Evolutionary conservation across 2,113 vertebrate genomes (phyloP).

Genomic region (Lamprotornis superbus): DNA sequence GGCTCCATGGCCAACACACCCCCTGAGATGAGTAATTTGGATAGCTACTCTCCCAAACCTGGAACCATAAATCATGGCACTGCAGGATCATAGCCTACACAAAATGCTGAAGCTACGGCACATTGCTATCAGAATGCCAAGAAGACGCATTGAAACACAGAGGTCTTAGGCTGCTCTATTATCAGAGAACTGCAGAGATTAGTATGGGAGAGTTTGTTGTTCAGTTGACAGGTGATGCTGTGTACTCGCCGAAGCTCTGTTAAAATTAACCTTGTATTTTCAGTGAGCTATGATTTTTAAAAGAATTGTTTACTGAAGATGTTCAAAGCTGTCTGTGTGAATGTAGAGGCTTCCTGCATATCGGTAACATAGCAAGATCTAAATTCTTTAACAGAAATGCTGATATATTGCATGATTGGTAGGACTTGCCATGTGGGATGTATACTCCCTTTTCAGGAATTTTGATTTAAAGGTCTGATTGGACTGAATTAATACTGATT

Average conservation of each 20-base stretch:
- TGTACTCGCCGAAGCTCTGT: too few species aligned
- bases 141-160: not conserved
- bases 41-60: not conserved
- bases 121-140: not conserved
- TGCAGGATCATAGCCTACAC: too few species aligned
- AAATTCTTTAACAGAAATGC: not conserved
- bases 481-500: not conserved
- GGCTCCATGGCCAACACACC: not conserved
- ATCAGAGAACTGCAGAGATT: not conserved
- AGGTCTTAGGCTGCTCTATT: not conserved
- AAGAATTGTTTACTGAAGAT: not conserved
- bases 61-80: not conserved
- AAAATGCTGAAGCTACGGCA: not conserved
- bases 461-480: not conserved
- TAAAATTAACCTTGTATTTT: not conserved
- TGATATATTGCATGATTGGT: not conserved
- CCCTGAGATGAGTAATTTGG: not conserved
- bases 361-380: not conserved
- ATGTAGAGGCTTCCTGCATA: not conserved
- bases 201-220: not conserved
- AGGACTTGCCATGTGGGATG: not conserved
- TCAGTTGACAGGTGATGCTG: not conserved
- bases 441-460: not conserved
- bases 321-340: not conserved
- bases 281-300: not conserved